Evolutionary conservation across 1,140 invertebrate genomes (phyloP).

Genomic region (Capitella teleta): DNA sequence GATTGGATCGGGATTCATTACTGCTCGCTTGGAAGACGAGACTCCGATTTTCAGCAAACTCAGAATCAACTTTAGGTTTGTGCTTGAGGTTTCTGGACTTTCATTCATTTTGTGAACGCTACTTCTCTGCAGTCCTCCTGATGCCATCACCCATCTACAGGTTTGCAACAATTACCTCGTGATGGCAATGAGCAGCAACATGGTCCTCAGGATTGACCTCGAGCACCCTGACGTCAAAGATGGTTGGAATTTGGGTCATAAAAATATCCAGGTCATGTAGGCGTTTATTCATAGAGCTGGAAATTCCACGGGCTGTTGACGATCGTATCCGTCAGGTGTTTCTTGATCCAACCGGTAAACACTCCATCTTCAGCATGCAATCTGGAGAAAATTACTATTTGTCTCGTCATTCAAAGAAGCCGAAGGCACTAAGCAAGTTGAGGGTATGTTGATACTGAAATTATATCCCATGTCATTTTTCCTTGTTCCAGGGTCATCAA

Average conservation of each 20-base stretch:
- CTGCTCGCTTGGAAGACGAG: constrained; percentile 19
- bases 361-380: constrained; percentile 64
- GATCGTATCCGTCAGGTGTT: constrained; percentile 59
- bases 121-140: constrained; percentile 64
- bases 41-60: constrained; percentile 38
- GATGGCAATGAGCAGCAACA: constrained; percentile 70
- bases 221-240: constrained; percentile 63
- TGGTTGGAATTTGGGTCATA: constrained; percentile 47
- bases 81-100: background rate
- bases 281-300: constrained; percentile 24
- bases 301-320: constrained; percentile 27
- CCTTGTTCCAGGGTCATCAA: constrained; percentile 54
- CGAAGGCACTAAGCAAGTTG: constrained; percentile 44
- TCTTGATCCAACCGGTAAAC: constrained; percentile 74
- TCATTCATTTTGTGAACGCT: constrained; percentile 41
- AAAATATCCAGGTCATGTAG: constrained; percentile 5
- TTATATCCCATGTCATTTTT: background rate
- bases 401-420: constrained; percentile 53
- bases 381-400: constrained; percentile 69
- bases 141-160: constrained; percentile 64
- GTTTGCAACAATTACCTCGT: constrained; percentile 72
- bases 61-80: constrained; percentile 40
- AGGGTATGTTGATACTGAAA: constrained; percentile 27
- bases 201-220: constrained; percentile 69
- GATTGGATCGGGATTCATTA: constrained; percentile 9